Evolutionary conservation across 2,113 vertebrate species (phyloP), one percentile per base, ranked within the genome.

Genomic region (Pagrus major): DNA sequence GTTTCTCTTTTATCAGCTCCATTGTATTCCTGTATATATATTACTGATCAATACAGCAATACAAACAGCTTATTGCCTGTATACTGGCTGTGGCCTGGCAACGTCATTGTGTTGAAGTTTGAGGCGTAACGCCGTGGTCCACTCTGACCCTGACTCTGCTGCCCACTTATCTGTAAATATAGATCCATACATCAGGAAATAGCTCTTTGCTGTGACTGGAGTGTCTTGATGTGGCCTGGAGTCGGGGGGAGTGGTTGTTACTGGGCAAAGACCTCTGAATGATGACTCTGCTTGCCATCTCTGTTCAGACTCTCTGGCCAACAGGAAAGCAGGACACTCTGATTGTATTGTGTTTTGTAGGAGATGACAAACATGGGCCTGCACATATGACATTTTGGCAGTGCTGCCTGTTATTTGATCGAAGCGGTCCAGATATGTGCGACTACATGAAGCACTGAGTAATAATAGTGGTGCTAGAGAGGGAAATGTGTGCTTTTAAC

Each of bases 111-210:
- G 23, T 49, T 46, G 29, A 56, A 56, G 42, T 69, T 47, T 67
- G 49, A 60, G 12, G 64, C 46, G 69, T 55, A 58, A 5, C 71
- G 66, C 27, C 76, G 47, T 66, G 23, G 76, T 61, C 29, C 21
- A 16, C 35, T 21, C 6, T 41, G 35, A 44, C 15, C 60, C 51
- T 51, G 31, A 61, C 64, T 88, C 72, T 77, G n/a, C 60, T 66
- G 47, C 78, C 81, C 76, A 87, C 84, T 72, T 71, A 9, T 73
- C 46, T 83, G 76, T 84, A 85, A 81, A 86, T 78, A 79, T 85
- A 88, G 76, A 70, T 51, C 21, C 6, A 47, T 25, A 73, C 12
- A 80, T 83, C 5, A 70, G 29, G 55, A 81, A 54, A 61, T 49
- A 51, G 70, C 70, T 25, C 4, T 1, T 6, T 14, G 37, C 63